Percentiles rank a stretch among this genome's conserved stretches.
phyloP scores from a whole-genome alignment of 2,797 vertebrate genomes.

The Pterois miles region DNA sequence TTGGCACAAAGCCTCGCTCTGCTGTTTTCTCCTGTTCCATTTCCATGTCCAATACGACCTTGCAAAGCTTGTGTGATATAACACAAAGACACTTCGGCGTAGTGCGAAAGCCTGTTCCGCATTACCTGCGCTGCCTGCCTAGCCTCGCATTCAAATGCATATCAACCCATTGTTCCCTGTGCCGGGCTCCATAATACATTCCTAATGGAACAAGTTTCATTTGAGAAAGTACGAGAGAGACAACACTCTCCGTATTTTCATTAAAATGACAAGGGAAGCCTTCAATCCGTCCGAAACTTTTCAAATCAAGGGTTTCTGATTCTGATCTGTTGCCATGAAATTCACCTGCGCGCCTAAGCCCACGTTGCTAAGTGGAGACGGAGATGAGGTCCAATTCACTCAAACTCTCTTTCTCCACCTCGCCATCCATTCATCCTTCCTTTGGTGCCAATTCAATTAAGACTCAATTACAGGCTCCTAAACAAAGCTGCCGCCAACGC shows the following conservation, averaged over 20 bases:
- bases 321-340: slow-evolving; percentile 66
- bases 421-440: slow-evolving; percentile 62
- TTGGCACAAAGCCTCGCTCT: slow-evolving; percentile 51
- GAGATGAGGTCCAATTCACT: slow-evolving; percentile 64
- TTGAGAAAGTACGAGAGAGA: slow-evolving; percentile 50
- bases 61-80: slow-evolving; percentile 57
- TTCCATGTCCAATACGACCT: slow-evolving; percentile 63
- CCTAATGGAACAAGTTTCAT: slow-evolving; percentile 75
- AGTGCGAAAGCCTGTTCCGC: slow-evolving; percentile 44
- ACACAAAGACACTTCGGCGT: slow-evolving; percentile 57
- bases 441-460: slow-evolving; percentile 87
- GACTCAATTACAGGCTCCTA: slow-evolving; percentile 84
- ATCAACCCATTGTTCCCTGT: slow-evolving; percentile 71
- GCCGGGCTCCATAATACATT: slow-evolving; percentile 53
- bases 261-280: slow-evolving; percentile 66
- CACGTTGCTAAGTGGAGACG: slow-evolving; percentile 64
- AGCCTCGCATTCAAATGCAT: slow-evolving; percentile 75
- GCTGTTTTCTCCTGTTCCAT: slow-evolving; percentile 59
- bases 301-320: slow-evolving; percentile 58
- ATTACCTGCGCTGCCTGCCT: slow-evolving; percentile 56
- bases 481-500: slow-evolving; percentile 74
- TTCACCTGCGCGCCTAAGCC: slow-evolving; percentile 26
- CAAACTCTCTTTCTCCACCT: slow-evolving; percentile 50
- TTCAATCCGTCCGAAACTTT: slow-evolving; percentile 66
- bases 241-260: slow-evolving; percentile 61